A percentile compares a stretch with the other conserved stretches of the same genome.
Conservation (phyloP, 2,888 invertebrate genomes). For the Amiota minor region DNA sequence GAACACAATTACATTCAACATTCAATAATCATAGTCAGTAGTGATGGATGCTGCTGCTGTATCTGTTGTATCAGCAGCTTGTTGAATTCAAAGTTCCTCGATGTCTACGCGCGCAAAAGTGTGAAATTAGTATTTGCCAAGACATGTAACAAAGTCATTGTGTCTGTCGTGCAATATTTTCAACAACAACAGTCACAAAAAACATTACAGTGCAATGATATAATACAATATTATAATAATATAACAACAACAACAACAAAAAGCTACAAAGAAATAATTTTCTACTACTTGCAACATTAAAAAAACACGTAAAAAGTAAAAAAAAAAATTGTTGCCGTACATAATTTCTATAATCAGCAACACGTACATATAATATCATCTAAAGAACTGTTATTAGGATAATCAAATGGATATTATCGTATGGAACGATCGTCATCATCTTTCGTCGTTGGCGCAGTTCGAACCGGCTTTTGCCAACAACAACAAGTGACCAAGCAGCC, state of each 20-base stretch:
- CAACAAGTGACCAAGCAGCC: not conserved
- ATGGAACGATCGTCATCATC: slow-evolving; percentile 63
- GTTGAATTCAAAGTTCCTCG: not conserved
- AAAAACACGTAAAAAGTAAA: slow-evolving; percentile 23
- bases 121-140: slow-evolving; percentile 57
- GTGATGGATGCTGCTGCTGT: slow-evolving; percentile 13
- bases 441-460: not conserved
- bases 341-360: slow-evolving; percentile 74
- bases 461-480: not conserved
- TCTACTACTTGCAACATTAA: slow-evolving; percentile 15
- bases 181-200: slow-evolving; percentile 7
- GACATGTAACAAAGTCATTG: slow-evolving; percentile 48
- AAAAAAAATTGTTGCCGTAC: slow-evolving; percentile 39
- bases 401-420: slow-evolving; percentile 74
- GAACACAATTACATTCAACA: slow-evolving; percentile 19
- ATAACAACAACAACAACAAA: slow-evolving; percentile 1
- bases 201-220: slow-evolving; percentile 20
- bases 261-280: not conserved
- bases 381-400: slow-evolving; percentile 74
- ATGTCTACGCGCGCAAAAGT: slow-evolving; percentile 60
- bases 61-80: slow-evolving; percentile 2
- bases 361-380: slow-evolving; percentile 74
- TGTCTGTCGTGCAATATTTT: not conserved
- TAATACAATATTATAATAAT: slow-evolving; percentile 1
- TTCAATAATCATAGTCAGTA: slow-evolving; percentile 11